Percentiles rank a stretch among this genome's conserved stretches.
Evolutionary conservation across 2,888 invertebrate genomes (phyloP).

Genomic region (Zygothrica quintamaculata): DNA sequence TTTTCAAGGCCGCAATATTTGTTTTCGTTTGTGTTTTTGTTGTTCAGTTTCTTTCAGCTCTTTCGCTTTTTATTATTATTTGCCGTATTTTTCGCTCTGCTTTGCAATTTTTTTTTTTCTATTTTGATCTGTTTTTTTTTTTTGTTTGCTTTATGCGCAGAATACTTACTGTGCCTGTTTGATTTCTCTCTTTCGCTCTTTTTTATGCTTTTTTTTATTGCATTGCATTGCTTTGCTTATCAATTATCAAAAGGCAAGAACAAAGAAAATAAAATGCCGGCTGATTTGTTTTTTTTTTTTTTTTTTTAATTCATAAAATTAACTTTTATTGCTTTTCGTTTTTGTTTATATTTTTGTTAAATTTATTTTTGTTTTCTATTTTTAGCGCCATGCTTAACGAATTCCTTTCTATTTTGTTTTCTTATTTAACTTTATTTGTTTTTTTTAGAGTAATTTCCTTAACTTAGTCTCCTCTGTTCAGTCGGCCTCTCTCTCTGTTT

Average conservation of each 20-base stretch:
- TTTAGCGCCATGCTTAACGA: conserved; percentile 64
- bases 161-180: conserved; percentile 23
- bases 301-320: conserved; percentile 51
- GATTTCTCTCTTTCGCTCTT: conserved; percentile 1
- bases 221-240: conserved; percentile 44
- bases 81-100: conserved; percentile 21
- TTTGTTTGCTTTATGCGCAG: conserved; percentile 9
- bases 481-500: conserved; percentile 14
- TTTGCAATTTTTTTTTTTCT: no score
- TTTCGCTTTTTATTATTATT: conserved; percentile 12
- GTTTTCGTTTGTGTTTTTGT: conserved; percentile 52
- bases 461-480: no score
- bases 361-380: conserved; percentile 50
- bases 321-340: conserved; percentile 37
- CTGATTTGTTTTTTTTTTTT: conserved; percentile 30
- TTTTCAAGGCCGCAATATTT: conserved; percentile 69
- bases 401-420: conserved; percentile 29
- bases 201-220: conserved; percentile 2
- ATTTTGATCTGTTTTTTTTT: conserved; percentile 33
- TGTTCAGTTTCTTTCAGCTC: conserved; percentile 5
- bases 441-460: conserved; percentile 12
- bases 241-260: no score
- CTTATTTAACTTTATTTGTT: conserved; percentile 22
- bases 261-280: conserved; percentile 41
- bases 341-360: conserved; percentile 27